Evolutionary conservation across 2,113 vertebrate genomes (phyloP).

Genomic region (Scatophagus argus): DNA sequence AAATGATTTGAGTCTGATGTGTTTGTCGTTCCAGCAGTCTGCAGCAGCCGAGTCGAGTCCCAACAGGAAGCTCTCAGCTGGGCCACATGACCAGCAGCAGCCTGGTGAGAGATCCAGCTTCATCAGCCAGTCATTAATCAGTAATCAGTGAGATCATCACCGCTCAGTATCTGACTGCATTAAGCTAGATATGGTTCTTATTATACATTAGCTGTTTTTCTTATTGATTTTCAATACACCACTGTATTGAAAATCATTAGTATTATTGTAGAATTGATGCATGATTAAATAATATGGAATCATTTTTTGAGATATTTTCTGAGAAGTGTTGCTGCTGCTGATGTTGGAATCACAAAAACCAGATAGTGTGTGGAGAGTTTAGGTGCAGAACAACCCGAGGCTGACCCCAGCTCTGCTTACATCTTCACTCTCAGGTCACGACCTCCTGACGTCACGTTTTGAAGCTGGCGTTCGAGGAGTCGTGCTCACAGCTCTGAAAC

Average conservation of each 20-base stretch:
- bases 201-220: no score
- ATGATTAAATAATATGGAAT: not conserved
- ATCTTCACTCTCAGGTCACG: conserved; percentile 71
- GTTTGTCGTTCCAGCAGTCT: not conserved
- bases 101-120: conserved; percentile 5
- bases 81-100: not conserved
- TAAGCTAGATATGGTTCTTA: no score
- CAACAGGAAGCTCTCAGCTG: not conserved
- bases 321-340: no score
- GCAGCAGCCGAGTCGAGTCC: not conserved
- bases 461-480: conserved; percentile 85
- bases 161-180: not conserved
- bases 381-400: no score
- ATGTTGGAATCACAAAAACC: not conserved
- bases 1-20: no score
- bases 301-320: no score
- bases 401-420: not conserved
- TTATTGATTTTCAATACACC: no score
- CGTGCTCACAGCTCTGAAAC: conserved; percentile 85
- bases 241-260: no score
- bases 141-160: not conserved
- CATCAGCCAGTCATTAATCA: not conserved
- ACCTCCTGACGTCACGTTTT: conserved; percentile 89
- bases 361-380: not conserved
- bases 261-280: not conserved